Percentiles rank a stretch among this genome's conserved stretches.
These are phyloP conservation scores for Timandra comae DNA, from an alignment of 2,888 invertebrate species.

Conservation along the genomic window DNA sequence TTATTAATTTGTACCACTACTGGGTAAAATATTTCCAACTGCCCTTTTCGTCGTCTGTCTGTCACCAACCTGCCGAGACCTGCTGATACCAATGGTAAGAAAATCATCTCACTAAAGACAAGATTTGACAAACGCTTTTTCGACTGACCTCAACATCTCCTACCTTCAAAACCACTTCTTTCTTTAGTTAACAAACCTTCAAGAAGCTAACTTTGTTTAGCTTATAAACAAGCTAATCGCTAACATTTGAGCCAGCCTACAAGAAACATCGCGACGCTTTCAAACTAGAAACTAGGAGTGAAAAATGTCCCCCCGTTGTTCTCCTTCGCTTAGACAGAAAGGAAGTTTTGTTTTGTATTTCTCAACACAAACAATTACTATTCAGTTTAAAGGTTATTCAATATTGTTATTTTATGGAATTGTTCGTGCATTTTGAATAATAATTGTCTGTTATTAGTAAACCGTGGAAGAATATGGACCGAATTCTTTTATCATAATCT, in stretches of 20 bases:
- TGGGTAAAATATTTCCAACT: no score
- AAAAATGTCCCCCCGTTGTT: conserved; percentile 43
- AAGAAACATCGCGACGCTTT: conserved; percentile 37
- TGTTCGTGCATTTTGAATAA: background rate
- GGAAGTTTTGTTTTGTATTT: conserved; percentile 11
- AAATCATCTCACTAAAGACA: no score
- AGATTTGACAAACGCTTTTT: no score
- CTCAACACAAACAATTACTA: conserved; percentile 7
- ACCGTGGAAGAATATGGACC: background rate
- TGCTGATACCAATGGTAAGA: no score
- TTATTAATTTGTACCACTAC: no score
- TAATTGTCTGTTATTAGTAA: background rate
- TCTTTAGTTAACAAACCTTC: no score
- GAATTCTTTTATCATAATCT: background rate
- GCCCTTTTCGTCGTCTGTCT: no score
- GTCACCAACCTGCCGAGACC: no score
- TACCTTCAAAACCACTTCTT: no score
- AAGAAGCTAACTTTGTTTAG: no score
- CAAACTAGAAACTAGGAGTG: conserved; percentile 41
- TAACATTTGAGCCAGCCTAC: conserved; percentile 13
- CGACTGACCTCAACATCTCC: no score
- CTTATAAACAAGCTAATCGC: background rate
- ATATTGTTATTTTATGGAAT: background rate
- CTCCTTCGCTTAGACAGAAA: conserved; percentile 28
- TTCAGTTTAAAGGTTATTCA: conserved; percentile 5